Conservation (phyloP, 2,113 vertebrate genomes). For the Platysternon megacephalum region DNA sequence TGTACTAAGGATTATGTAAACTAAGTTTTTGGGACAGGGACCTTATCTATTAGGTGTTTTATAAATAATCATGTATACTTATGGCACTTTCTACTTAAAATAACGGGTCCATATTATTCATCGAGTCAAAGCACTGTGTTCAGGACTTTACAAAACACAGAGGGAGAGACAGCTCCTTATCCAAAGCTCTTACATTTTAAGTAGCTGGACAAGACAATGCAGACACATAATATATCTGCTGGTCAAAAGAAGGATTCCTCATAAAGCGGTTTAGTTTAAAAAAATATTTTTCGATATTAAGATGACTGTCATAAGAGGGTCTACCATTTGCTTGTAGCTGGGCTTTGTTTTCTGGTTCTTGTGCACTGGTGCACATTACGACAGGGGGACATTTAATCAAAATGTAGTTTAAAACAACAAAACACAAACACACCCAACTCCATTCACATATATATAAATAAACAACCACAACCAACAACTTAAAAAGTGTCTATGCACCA, state of each 20-base stretch:
- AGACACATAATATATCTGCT: not conserved
- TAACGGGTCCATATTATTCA: not conserved
- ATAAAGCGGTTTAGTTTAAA: rapidly evolving
- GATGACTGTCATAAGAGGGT: not conserved
- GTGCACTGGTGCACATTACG: no score
- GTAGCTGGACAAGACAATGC: not conserved
- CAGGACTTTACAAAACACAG: not conserved
- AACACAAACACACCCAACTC: not conserved
- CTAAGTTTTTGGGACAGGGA: not conserved
- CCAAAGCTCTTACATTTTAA: not conserved
- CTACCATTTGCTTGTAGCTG: rapidly evolving
- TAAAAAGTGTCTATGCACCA: not conserved
- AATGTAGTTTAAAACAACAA: not conserved
- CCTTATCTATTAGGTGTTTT: not conserved
- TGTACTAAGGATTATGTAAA: not conserved
- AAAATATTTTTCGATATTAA: not conserved
- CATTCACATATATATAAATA: not conserved
- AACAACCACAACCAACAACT: not conserved
- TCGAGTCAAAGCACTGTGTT: not conserved
- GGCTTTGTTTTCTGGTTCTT: not conserved
- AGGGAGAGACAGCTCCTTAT: not conserved
- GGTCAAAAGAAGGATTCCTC: not conserved
- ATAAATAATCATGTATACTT: not conserved
- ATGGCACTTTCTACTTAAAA: not conserved
- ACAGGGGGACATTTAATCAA: not conserved